Evolutionary conservation across 2,888 invertebrate genomes (phyloP), one percentile per base, ranked within the genome.

Genomic region (Petrophora chlorosata): DNA sequence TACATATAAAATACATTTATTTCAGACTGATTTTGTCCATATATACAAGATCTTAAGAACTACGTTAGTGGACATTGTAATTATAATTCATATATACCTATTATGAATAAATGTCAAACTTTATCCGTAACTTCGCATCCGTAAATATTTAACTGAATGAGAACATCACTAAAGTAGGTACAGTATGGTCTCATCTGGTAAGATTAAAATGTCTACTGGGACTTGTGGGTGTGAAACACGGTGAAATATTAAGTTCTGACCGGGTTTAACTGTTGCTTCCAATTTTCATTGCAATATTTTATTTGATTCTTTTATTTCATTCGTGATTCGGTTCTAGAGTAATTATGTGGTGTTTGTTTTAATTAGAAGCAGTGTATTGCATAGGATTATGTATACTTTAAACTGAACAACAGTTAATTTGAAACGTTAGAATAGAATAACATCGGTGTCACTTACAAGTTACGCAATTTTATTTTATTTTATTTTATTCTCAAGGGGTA

Each of bases 171-270:
- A 41, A 4, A 28, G 26, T n/a, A n/a, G n/a, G n/a, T 9, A 7
- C n/a, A 33, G 15, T 13, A 3, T 25, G 22, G 33, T 48, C 14
- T 39, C 49, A 50, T 50, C 49, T 44, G 43, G 29, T 13, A 44
- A 43, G 36, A 50, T 50, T 50, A 50, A 50, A 50, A 43, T 17
- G 49, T 44, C 49, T 40, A 34, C 39, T n/a, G 43, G 39, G 34
- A 30, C 34, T 43, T 10, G 30, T 12, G 9, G 4, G 26, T 15
- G 30, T 29, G 32, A 26, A 41, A 33, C 30, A 7, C 42, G 28
- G 38, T 46, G 42, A 50, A 28, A 39, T 39, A 46, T 53, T 53
- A 43, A 23, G 40, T 32, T 34, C 25, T n/a, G 23, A 43, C 33
- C 44, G 39, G 28, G 9, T 23, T 35, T 25, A 35, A 39, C 41